Evolutionary conservation across 2,888 invertebrate species (phyloP).

Genomic region (Mystacides longicornis): DNA sequence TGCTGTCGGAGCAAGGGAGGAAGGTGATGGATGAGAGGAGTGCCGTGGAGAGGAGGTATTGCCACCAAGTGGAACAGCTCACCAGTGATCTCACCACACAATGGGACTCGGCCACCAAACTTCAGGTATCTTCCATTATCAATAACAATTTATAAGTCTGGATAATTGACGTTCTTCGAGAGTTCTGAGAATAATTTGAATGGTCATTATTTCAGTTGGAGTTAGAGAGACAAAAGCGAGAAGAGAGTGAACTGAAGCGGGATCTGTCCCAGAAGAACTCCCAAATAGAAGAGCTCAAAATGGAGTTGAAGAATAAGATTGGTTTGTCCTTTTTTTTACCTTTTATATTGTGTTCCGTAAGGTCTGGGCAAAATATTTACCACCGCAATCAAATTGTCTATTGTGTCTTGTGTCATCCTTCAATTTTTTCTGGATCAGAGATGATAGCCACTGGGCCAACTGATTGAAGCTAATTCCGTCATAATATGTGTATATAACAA

Average conservation of each 20-base stretch:
- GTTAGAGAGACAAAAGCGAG: conserved; percentile 69
- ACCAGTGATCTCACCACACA: conserved; percentile 72
- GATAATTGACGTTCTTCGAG: neutral
- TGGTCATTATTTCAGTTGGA: conserved; percentile 53
- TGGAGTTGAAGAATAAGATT: conserved; percentile 71
- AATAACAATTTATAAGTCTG: neutral
- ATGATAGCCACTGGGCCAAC: too few relatives aligned
- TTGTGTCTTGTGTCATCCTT: too few relatives aligned
- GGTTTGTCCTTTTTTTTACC: conserved; percentile 44
- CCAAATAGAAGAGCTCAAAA: conserved; percentile 70
- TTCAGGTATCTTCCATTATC: conserved; percentile 44
- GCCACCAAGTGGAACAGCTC: conserved; percentile 69
- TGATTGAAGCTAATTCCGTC: too few relatives aligned
- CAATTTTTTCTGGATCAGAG: too few relatives aligned
- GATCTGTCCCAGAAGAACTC: conserved; percentile 68
- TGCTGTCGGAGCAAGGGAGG: conserved; percentile 67
- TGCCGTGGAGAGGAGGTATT: conserved; percentile 65
- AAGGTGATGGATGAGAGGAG: conserved; percentile 64
- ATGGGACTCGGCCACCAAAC: conserved; percentile 70
- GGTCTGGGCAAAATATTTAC: too few relatives aligned
- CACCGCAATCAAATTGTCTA: too few relatives aligned
- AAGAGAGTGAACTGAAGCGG: conserved; percentile 68
- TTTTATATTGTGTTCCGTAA: too few relatives aligned
- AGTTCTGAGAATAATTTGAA: too few relatives aligned
- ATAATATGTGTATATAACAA: too few relatives aligned